These are phyloP conservation scores for Deroptyus accipitrinus DNA, from an alignment of 2,113 vertebrate species.

Conservation along the genomic window DNA sequence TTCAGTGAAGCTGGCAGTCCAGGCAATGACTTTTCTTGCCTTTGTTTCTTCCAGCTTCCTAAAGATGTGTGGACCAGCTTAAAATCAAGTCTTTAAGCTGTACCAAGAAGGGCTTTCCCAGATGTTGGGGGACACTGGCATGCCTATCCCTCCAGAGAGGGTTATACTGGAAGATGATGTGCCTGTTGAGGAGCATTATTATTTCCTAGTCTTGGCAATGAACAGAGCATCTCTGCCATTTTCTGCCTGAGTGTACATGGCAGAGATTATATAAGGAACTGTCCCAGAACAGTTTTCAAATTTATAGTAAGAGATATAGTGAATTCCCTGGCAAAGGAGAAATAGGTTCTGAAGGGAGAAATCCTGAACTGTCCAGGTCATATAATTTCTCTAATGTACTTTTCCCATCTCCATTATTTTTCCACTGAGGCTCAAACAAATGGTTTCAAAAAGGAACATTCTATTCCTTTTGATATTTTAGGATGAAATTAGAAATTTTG, in stretches of 20 bases:
- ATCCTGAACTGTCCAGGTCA: background rate
- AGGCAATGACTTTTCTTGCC: background rate
- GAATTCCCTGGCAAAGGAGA: background rate
- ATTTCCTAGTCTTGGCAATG: background rate
- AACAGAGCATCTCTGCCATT: background rate
- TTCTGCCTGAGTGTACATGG: background rate
- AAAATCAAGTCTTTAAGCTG: background rate
- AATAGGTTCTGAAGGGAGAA: background rate
- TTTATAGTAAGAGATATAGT: background rate
- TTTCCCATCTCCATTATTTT: background rate
- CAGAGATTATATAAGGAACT: background rate
- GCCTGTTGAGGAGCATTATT: background rate
- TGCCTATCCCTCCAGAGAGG: background rate
- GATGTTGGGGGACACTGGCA: background rate
- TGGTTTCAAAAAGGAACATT: background rate
- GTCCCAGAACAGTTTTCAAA: background rate
- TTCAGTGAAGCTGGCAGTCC: background rate
- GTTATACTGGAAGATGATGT: background rate
- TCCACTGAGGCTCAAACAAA: background rate
- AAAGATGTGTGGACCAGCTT: background rate
- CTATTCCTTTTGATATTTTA: background rate
- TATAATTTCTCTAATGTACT: background rate
- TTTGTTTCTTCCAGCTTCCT: background rate
- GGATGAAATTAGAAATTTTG: background rate
- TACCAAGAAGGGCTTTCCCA: background rate